These are phyloP conservation scores for Albula goreensis DNA, from an alignment of 2,113 vertebrate species.

Conservation along the genomic window DNA sequence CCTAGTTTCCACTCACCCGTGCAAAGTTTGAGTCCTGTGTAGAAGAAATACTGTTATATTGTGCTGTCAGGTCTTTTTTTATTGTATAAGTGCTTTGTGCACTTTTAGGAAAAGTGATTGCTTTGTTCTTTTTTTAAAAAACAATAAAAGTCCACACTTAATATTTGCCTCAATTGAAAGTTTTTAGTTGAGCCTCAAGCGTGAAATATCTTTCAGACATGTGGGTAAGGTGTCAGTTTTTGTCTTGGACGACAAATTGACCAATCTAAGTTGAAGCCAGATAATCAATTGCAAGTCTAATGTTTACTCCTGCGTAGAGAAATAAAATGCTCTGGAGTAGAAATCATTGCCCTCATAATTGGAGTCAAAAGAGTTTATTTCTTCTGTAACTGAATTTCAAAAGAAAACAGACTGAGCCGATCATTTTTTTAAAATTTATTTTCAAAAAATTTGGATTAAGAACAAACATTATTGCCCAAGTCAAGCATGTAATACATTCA, in stretches of 20 bases:
- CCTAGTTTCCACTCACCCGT: slow-evolving; percentile 2
- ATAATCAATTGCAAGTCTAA: not conserved
- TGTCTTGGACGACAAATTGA: not conserved
- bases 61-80: slow-evolving; percentile 30
- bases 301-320: not conserved
- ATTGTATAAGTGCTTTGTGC: slow-evolving; percentile 70
- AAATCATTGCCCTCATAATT: not conserved
- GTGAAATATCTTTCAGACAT: not conserved
- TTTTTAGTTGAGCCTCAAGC: not conserved
- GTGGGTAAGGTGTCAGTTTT: not conserved
- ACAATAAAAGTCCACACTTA: slow-evolving; percentile 10
- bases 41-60: slow-evolving; percentile 25
- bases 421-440: not conserved
- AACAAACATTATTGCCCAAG: not conserved
- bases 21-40: slow-evolving; percentile 19
- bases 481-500: not conserved
- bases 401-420: not conserved
- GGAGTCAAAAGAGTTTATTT: not conserved
- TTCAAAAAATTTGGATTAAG: not conserved
- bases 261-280: not conserved
- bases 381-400: not conserved
- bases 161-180: not conserved
- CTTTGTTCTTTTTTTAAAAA: slow-evolving; percentile 54
- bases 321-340: not conserved
- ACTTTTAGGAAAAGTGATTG: slow-evolving; percentile 59